Base-by-base conservation (phyloP, 2,888 invertebrate species). In the Lypha dubia region DNA sequence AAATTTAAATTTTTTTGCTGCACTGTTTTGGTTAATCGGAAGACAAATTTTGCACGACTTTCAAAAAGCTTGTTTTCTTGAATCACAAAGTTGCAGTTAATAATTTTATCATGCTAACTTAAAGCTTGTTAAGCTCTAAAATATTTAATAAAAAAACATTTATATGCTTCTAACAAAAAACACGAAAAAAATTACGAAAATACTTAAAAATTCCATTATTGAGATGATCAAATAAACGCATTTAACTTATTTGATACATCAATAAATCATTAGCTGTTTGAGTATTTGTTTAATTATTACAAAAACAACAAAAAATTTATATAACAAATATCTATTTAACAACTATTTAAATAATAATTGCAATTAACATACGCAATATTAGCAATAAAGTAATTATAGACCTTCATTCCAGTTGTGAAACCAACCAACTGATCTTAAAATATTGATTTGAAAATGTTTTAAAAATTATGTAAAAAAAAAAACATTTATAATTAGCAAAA, bases 261-360 rank as follows among this genome's bases (percentile, higher is more conserved):
- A 1, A 75, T 65, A 65, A 75, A 44, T 75, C n/a, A 65, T 7
- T n/a, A 63, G 28, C 0, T 75, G 75, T 56, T 65, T 75, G 32
- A 65, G 20, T 51, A 65, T 32, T 75, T 75, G 22, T 44, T 44
- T 53, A 75, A 75, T 75, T 75, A 56, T 20, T 53, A 32, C 20
- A 28, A 75, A 65, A 15, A 63, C 41, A 56, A 24, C 41, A 56
- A 65, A 65, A 13, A 49, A 24, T n/a, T 38, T 3, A 35, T 71
- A n/a, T n/a, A n/a, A n/a, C n/a, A n/a, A 60, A 35, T 71, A 73
- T 73, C 62, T 73, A 60, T 73, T 73, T 24, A 60, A 46, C 22
- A 49, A 73, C 24, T 35, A 62, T 49, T 49, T 15, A 58, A 53
- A 13, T 44, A 28, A 6, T 9, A 24, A 28, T n/a, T n/a, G 13